phyloP scores from a whole-genome alignment of 2,797 vertebrate genomes.

The Melanotaenia boesemani region DNA sequence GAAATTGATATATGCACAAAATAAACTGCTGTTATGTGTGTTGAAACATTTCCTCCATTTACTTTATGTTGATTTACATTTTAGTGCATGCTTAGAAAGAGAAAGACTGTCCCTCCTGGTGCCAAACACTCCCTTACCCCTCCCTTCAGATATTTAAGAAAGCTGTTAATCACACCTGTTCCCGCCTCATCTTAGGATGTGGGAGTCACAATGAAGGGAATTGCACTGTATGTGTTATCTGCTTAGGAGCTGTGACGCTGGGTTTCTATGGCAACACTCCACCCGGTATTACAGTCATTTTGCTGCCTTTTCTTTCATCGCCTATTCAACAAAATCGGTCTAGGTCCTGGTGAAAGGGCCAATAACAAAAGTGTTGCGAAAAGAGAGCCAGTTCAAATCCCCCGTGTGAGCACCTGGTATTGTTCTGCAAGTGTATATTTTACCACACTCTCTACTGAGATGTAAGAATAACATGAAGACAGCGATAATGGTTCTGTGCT shows the following conservation, averaged over 20 bases:
- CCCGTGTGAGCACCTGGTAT: constrained; percentile 1
- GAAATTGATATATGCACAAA: constrained; percentile 7
- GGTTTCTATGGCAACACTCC: constrained; percentile 83
- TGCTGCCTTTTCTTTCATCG: constrained; percentile 61
- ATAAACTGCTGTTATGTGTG: not conserved
- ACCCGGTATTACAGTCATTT: constrained; percentile 74
- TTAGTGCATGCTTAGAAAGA: constrained; percentile 26
- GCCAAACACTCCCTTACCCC: constrained; percentile 47
- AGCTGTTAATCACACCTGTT: constrained; percentile 79
- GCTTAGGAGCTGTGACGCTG: constrained; percentile 75
- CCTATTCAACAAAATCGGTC: constrained; percentile 54
- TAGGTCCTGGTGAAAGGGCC: constrained; percentile 29
- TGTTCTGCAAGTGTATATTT: constrained; percentile 13
- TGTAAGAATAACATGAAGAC: constrained; percentile 35
- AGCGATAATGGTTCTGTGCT: constrained; percentile 18
- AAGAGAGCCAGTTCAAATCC: constrained; percentile 8
- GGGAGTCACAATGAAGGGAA: constrained; percentile 69
- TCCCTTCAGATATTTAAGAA: constrained; percentile 68
- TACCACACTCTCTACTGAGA: not conserved
- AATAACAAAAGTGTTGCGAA: constrained; percentile 30
- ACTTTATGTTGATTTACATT: constrained; percentile 30
- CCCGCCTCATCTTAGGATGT: constrained; percentile 61
- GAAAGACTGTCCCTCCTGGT: constrained; percentile 23
- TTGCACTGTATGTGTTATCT: constrained; percentile 78
- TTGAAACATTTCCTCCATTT: constrained; percentile 13